Conservation (phyloP, 2,888 invertebrate genomes). For the Pristionchus arcanus region DNA sequence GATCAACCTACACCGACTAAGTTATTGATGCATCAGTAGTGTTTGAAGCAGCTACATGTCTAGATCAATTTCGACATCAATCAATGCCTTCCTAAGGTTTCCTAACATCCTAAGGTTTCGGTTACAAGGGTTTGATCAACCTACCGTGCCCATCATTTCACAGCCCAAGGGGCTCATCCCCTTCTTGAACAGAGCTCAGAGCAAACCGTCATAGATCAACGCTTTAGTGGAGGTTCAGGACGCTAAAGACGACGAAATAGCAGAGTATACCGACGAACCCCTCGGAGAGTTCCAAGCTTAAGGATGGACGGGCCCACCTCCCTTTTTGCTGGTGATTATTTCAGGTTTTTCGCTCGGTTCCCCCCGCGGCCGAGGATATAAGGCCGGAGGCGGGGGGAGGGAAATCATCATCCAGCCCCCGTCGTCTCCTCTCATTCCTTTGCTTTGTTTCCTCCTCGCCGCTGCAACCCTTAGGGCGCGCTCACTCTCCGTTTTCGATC, state of each 20-base stretch:
- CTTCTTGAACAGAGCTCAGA: neutral
- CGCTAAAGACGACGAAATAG: neutral
- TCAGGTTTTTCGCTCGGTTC: constrained; percentile 50
- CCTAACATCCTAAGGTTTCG: too few species aligned
- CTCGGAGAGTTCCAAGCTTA: neutral
- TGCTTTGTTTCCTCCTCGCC: neutral
- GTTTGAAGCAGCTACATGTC: too few species aligned
- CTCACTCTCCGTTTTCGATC: constrained; percentile 11
- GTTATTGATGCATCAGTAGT: neutral
- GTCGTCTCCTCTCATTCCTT: constrained; percentile 20
- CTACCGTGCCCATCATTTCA: neutral
- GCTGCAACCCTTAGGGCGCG: neutral
- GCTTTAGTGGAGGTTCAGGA: neutral
- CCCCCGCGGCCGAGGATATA: constrained; percentile 41
- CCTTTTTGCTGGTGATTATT: constrained; percentile 51
- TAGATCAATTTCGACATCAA: neutral
- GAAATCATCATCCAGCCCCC: constrained; percentile 15
- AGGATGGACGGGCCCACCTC: neutral
- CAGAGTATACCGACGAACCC: neutral
- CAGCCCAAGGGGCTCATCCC: neutral
- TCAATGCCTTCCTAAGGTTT: too few species aligned
- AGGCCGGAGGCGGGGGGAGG: constrained; percentile 26
- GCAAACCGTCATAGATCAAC: neutral
- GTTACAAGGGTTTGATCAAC: neutral
- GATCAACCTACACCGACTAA: neutral